Base-by-base conservation (phyloP, 2,888 invertebrate genomes). In the Apomyelois bistriatella region DNA sequence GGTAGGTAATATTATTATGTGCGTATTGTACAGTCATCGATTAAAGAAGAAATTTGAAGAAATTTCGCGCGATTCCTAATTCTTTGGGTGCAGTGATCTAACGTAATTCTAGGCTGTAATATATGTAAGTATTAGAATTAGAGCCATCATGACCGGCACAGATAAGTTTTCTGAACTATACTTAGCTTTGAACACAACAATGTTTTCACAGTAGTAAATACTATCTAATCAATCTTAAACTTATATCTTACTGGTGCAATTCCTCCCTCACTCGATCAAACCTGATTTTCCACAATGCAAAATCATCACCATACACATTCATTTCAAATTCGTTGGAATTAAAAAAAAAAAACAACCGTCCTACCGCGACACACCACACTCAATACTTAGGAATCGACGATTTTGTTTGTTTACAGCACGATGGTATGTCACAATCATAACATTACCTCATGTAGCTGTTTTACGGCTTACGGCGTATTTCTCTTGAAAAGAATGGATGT, bases 221-320 rank as follows among this genome's bases (percentile, higher is more conserved):
- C 8, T 38, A 40, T 7, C 6, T 40, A 16, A 3, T n/a, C n/a
- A 42, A 3, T 6, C n/a, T 3, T 5, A 43, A 13, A 9, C 13
- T 13, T 2, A 2, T 58, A 82, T 85, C 67, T 53, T 68, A 69
- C 36, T 52, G 59, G 1, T 65, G 70, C 15, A 88, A 65, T 53
- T 89, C 88, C 48, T 78, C 70, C 1, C 73, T 68, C 9, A 89
- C 88, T 61, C 60, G 74, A 56, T 79, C 77, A 87, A 88, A 89
- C 69, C 68, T 80, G 38, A 68, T 66, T 67, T 76, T 83, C 88
- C 88, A 89, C 55, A 65, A 48, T 1, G 74, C 72, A 51, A 82
- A 88, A 65, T 85, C 82, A 38, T 74, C 70, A 40, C 67, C 55
- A 64, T 76, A 66, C 37, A 56, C 66, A 60, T 59, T 58, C 70